Evolutionary conservation across 23 tunicate species (phyloP).

Genomic region (Aplidium turbinatum): DNA sequence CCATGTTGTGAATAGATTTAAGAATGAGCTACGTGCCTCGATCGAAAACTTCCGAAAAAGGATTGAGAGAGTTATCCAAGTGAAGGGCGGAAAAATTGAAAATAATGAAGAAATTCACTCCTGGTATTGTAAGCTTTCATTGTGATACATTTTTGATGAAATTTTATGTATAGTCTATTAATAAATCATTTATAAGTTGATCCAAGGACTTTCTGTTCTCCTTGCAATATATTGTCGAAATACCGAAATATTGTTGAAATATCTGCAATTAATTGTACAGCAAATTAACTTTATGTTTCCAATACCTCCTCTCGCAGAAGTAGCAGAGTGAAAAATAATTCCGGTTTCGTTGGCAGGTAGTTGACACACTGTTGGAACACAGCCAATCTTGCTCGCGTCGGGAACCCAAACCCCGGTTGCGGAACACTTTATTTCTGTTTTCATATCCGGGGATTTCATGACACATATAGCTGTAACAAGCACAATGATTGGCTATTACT

Average conservation of each 20-base stretch:
- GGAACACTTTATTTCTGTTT: slow-evolving; percentile 14
- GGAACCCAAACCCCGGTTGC: slow-evolving; percentile 61
- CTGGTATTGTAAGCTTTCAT: too few relatives aligned
- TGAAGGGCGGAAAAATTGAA: too few relatives aligned
- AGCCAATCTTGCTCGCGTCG: slow-evolving; percentile 15
- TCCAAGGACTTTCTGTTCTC: too few relatives aligned
- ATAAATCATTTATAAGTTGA: too few relatives aligned
- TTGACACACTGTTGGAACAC: slow-evolving; percentile 33
- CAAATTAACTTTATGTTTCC: too few relatives aligned
- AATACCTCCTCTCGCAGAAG: slow-evolving; percentile 29
- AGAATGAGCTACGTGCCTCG: neutral
- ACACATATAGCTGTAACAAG: slow-evolving; percentile 23
- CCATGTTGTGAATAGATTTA: too few relatives aligned
- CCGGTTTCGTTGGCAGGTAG: slow-evolving; percentile 21
- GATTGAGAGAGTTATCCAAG: neutral
- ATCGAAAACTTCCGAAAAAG: neutral
- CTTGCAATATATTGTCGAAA: neutral
- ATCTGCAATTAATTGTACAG: too few relatives aligned
- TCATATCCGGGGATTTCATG: neutral
- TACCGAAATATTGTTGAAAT: neutral
- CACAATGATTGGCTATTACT: too few relatives aligned
- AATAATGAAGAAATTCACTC: too few relatives aligned
- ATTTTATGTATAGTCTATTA: too few relatives aligned
- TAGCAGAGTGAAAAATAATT: slow-evolving; percentile 15
- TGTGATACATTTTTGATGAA: too few relatives aligned